Base-by-base conservation (phyloP, 2,113 vertebrate species). In the Mustela nigripes region DNA sequence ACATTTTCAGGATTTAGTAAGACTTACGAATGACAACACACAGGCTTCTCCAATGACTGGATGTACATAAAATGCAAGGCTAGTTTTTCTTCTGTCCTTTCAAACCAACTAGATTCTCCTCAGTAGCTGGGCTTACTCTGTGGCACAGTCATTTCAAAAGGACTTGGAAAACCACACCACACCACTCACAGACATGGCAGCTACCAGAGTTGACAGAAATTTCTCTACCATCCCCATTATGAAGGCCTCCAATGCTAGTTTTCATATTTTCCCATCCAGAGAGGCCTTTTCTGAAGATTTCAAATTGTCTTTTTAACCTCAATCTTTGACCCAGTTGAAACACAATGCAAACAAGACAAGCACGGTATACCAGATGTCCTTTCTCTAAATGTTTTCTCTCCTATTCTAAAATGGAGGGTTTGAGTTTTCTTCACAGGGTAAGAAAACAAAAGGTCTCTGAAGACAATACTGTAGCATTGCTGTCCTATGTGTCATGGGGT, bases 1-100 rank as follows among this genome's bases (percentile, higher is more conserved):
- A 71, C 15, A 31, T n/a, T 85, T 94, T 88, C 26, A 69, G 53
- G 88, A 97, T 85, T 87, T 90, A 84, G 33, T 48, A 50, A 42
- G 0, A 45, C 42, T 95, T 86, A 36, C 48, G 74, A 82, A n/a
- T n/a, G 81, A 50, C 5, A 65, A 33, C 22, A 19, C 39, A 28
- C 42, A 78, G 63, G 4, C 6, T 78, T 85, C 42, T 53, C 5
- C 3, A 50, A 31, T 39, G 60, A 45, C 48, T 91, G 65, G 7
- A 16, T 76, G 45, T 73, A 45, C 31, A 7, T 19, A 7, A 87
- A 78, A 84, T 4, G 1, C 65, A 86, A 9, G 39, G 9, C 39
- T 85, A 83, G 71, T 36, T 87, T 73, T 60, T 22, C 33, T n/a
- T 48, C 42, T 31, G 1, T 63, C 63, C n/a, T 33, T 65, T 45